Conservation (phyloP, 2,888 invertebrate species). For the Dendrolimus houi region DNA sequence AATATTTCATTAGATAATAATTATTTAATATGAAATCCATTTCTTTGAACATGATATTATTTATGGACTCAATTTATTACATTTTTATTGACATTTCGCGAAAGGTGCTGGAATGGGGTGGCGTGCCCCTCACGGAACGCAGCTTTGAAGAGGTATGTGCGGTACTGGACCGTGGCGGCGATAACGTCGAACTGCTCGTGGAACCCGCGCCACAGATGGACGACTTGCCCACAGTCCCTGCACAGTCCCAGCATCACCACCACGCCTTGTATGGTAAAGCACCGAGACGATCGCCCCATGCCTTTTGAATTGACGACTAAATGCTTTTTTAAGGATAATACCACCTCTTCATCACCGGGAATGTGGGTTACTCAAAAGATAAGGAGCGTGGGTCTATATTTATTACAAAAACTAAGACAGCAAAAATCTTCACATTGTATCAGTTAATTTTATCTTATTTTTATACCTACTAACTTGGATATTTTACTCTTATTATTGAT, state of each 20-base stretch:
- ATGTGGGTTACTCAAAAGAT: too few species aligned
- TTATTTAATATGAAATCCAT: too few species aligned
- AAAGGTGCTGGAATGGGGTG: constrained; percentile 93
- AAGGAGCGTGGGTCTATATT: too few species aligned
- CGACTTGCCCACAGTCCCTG: constrained; percentile 51
- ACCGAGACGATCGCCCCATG: not conserved
- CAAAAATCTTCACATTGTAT: too few species aligned
- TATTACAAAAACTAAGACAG: too few species aligned
- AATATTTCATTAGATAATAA: too few species aligned
- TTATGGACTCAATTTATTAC: not conserved
- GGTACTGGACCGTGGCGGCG: constrained; percentile 91
- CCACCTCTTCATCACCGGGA: too few species aligned
- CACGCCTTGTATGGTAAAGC: constrained; percentile 77
- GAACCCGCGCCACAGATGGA: constrained; percentile 90
- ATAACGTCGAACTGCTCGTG: constrained; percentile 89
- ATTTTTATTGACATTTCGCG: not conserved
- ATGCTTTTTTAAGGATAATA: too few species aligned
- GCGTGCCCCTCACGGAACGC: constrained; percentile 90
- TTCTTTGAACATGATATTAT: too few species aligned
- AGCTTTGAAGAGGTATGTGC: constrained; percentile 95
- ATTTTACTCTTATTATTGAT: too few species aligned
- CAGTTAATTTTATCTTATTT: too few species aligned
- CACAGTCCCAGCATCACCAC: constrained; percentile 61
- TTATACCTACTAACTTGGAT: too few species aligned
- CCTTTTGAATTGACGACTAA: not conserved